phyloP scores from a whole-genome alignment of 2,888 invertebrate genomes.

The Epinotia brunnichana region DNA sequence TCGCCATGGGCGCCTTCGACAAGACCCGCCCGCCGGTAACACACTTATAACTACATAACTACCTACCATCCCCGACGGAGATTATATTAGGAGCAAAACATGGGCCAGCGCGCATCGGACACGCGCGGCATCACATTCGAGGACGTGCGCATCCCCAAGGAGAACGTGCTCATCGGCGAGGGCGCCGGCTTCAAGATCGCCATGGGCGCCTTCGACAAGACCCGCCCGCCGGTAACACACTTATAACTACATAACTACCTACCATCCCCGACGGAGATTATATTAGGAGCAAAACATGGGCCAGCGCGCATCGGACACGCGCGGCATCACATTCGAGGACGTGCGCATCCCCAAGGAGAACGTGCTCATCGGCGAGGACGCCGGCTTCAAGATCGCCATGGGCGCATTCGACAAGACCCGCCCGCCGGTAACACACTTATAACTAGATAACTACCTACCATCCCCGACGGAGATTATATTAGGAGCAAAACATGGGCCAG shows the following conservation, averaged over 20 bases:
- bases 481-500: conserved; percentile 99
- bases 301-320: conserved; percentile 96
- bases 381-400: conserved; percentile 99
- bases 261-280: too few species aligned
- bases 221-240: conserved; percentile 90
- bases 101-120: conserved; percentile 98
- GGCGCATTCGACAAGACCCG: conserved; percentile 97
- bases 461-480: conserved; percentile 16
- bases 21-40: conserved; percentile 94
- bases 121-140: conserved; percentile 98
- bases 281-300: conserved; percentile 97
- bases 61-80: too few species aligned
- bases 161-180: conserved; percentile 94
- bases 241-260: background rate
- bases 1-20: conserved; percentile 98
- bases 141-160: conserved; percentile 97
- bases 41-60: background rate
- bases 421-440: conserved; percentile 87
- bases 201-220: conserved; percentile 98
- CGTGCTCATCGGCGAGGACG: conserved; percentile 93
- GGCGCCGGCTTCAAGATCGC: conserved; percentile 98
- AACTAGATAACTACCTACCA: background rate
- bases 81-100: conserved; percentile 91
- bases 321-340: conserved; percentile 98
- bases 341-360: conserved; percentile 97